Evolutionary conservation across 2,113 vertebrate genomes (phyloP).

Genomic region (Tupaia tana): DNA sequence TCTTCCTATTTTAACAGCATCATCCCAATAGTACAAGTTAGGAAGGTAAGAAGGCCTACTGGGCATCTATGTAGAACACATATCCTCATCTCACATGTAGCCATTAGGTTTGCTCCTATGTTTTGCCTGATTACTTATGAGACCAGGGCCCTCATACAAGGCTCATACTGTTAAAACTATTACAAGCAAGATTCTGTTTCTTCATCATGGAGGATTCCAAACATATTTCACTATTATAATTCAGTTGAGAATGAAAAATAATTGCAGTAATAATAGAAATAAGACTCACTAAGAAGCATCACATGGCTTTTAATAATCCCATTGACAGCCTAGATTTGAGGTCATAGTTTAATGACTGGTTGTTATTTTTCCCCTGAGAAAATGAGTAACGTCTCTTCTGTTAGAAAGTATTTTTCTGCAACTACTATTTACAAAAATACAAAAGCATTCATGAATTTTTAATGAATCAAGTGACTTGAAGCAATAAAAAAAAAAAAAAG

Average conservation of each 20-base stretch:
- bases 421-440: conserved; percentile 60
- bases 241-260: conserved; percentile 55
- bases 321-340: conserved; percentile 60
- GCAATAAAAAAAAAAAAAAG: conserved; percentile 28
- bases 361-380: conserved; percentile 78
- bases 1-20: background rate
- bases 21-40: background rate
- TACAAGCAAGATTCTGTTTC: background rate
- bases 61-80: background rate
- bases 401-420: conserved; percentile 64
- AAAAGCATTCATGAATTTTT: conserved; percentile 31
- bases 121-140: background rate
- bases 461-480: conserved; percentile 20
- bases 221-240: background rate
- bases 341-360: conserved; percentile 70
- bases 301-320: conserved; percentile 47
- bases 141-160: background rate
- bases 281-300: conserved; percentile 29
- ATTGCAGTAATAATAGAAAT: conserved; percentile 73
- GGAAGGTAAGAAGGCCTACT: background rate
- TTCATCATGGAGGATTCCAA: background rate
- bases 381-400: conserved; percentile 61
- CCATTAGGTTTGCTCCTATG: background rate
- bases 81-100: background rate
- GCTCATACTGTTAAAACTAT: background rate